Percentiles rank a stretch among this genome's conserved stretches.
Evolutionary conservation across 2,113 vertebrate genomes (phyloP).

Genomic region (Hoplias malabaricus): DNA sequence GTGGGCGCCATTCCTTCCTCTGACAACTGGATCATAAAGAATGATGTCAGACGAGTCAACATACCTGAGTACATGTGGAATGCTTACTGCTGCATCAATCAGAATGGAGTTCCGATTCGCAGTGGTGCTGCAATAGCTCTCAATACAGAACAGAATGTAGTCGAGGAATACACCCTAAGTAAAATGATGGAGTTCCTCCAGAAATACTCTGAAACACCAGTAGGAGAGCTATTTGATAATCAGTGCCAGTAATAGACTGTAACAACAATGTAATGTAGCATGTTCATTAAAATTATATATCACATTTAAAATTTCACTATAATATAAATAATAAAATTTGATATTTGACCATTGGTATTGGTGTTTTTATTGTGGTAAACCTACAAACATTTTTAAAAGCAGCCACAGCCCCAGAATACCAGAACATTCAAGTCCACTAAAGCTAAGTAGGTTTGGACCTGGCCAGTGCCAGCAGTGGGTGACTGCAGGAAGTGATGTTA

Average conservation of each 20-base stretch:
- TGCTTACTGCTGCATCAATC: constrained; percentile 72
- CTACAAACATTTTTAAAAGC: too few relatives aligned
- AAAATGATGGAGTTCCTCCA: constrained; percentile 63
- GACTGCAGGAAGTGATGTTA: too few relatives aligned
- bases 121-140: constrained; percentile 63
- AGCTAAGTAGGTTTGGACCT: too few relatives aligned
- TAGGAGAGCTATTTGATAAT: constrained; percentile 66
- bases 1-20: constrained; percentile 69
- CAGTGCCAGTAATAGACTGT: constrained; percentile 57
- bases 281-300: neutral
- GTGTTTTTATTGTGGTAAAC: neutral
- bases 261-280: neutral
- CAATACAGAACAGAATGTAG: constrained; percentile 68
- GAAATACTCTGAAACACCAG: constrained; percentile 61
- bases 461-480: too few relatives aligned
- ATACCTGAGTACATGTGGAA: constrained; percentile 75
- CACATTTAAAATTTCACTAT: neutral
- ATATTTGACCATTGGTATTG: neutral
- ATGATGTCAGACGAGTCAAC: constrained; percentile 70
- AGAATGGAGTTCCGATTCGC: constrained; percentile 59
- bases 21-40: constrained; percentile 72
- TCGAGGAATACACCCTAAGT: constrained; percentile 59
- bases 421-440: too few relatives aligned
- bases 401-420: too few relatives aligned
- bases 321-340: neutral